Conservation (phyloP, 2,888 invertebrate species). For the Acleris sparsana region DNA sequence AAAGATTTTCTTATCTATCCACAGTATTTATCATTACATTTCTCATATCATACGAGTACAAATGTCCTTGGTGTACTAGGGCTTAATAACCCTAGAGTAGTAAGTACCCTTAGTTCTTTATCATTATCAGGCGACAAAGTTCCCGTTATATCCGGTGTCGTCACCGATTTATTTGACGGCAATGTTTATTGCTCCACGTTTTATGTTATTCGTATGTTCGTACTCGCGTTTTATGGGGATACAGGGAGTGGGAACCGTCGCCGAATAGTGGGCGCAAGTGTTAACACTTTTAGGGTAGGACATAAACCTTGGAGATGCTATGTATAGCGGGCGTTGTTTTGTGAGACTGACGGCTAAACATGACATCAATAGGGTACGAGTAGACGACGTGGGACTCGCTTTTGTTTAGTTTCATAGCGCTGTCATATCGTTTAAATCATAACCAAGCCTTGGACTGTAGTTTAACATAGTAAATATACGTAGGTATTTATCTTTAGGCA, state of each 20-base stretch:
- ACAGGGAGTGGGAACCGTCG: constrained; percentile 1
- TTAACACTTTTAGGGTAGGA: neutral
- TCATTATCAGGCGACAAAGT: constrained; percentile 7
- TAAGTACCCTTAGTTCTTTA: neutral
- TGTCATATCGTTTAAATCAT: too few relatives aligned
- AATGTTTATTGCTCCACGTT: constrained; percentile 14
- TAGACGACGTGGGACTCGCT: too few relatives aligned
- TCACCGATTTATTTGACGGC: constrained; percentile 6
- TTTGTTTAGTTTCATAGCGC: too few relatives aligned
- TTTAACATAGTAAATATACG: too few relatives aligned
- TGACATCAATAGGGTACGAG: too few relatives aligned
- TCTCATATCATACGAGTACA: too few relatives aligned
- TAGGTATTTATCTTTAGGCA: too few relatives aligned
- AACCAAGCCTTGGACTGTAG: too few relatives aligned
- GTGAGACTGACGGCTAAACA: neutral
- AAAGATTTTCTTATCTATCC: too few relatives aligned
- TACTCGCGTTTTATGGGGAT: constrained; percentile 13
- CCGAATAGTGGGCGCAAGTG: constrained; percentile 7
- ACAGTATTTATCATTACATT: too few relatives aligned
- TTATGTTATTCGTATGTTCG: constrained; percentile 18
- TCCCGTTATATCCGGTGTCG: neutral
- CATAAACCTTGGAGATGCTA: constrained; percentile 12
- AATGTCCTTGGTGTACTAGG: too few relatives aligned
- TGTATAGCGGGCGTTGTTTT: neutral
- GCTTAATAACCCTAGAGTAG: too few relatives aligned